Conservation (phyloP, 1,140 invertebrate genomes). For the Calliopsis andreniformis region DNA sequence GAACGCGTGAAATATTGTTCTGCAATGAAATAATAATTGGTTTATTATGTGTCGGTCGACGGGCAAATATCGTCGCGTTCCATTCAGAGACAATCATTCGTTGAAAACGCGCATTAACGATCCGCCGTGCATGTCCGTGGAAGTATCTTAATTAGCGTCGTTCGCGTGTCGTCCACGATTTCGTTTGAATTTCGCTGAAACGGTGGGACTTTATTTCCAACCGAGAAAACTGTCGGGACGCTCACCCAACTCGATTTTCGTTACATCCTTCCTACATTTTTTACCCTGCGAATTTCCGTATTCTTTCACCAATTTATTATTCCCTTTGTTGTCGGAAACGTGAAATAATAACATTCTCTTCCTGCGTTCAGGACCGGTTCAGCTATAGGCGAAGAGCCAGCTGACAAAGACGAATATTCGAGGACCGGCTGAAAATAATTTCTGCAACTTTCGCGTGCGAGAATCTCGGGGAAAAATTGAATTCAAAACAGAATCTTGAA, state of each 20-base stretch:
- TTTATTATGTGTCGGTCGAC: conserved; percentile 23
- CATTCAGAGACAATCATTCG: conserved; percentile 15
- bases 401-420: neutral
- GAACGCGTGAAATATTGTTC: conserved; percentile 26
- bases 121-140: neutral
- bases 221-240: neutral
- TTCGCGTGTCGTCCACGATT: neutral
- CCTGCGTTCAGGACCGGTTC: too few relatives aligned
- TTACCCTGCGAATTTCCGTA: neutral
- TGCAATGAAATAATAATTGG: conserved; percentile 35
- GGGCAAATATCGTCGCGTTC: neutral
- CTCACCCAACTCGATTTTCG: too few relatives aligned
- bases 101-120: neutral
- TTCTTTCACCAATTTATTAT: neutral
- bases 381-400: too few relatives aligned
- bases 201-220: neutral
- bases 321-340: neutral
- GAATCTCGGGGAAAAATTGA: neutral
- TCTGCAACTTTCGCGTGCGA: neutral
- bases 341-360: neutral
- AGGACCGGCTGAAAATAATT: neutral
- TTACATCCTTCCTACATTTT: neutral
- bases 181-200: neutral
- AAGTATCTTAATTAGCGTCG: neutral
- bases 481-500: neutral